These are phyloP conservation scores for Gorsachius magnificus DNA, from an alignment of 2,797 vertebrate species.

Conservation along the genomic window DNA sequence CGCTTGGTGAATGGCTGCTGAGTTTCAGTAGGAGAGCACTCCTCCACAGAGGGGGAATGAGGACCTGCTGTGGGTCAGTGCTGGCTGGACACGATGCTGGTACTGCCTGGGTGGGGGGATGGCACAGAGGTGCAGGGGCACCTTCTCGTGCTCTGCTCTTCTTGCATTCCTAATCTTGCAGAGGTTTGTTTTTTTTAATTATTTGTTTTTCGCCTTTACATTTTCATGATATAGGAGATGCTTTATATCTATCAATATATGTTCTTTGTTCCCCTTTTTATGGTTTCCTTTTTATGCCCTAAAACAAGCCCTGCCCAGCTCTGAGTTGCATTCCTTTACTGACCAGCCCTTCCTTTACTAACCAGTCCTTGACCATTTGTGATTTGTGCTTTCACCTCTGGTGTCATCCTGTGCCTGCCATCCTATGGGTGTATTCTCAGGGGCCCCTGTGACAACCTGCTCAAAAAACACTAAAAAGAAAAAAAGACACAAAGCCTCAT, in stretches of 20 bases:
- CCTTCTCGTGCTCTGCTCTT: background rate
- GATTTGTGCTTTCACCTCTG: background rate
- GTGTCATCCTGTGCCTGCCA: background rate
- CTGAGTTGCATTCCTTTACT: background rate
- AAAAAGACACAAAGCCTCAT: background rate
- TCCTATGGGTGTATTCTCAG: background rate
- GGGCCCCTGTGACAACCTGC: background rate
- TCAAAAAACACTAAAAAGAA: background rate
- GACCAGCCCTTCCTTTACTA: background rate
- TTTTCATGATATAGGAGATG: background rate
- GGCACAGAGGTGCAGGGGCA: background rate
- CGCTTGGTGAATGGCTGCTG: too few relatives aligned
- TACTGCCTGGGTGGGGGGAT: background rate
- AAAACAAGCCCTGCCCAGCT: background rate
- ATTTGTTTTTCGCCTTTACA: background rate
- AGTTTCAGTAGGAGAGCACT: background rate
- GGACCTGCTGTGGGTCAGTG: rapidly evolving
- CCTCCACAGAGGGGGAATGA: background rate
- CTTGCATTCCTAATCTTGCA: background rate
- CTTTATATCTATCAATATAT: background rate
- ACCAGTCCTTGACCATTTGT: background rate
- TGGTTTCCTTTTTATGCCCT: background rate
- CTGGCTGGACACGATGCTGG: background rate
- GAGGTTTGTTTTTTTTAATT: rapidly evolving
- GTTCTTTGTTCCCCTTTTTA: background rate